Conservation (phyloP, 2,113 vertebrate genomes). For the Varanus salvator region DNA sequence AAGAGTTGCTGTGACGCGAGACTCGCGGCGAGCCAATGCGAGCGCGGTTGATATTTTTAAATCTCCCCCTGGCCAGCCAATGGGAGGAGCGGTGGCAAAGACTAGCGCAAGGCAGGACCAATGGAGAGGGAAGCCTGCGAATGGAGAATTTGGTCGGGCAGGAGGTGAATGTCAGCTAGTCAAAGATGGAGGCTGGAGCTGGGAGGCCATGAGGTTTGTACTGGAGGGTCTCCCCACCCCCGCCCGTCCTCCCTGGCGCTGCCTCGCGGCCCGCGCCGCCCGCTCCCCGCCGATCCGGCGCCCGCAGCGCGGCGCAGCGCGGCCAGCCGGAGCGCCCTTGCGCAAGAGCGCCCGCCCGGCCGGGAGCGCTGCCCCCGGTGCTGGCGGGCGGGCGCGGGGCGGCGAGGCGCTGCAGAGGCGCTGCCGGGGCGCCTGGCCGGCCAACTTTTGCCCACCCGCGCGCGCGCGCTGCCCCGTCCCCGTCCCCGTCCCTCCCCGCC, state of each 20-base stretch:
- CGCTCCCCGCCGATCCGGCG: neutral
- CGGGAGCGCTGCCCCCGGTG: too few species aligned
- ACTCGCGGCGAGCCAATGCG: slow-evolving; percentile 75
- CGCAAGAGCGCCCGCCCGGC: too few species aligned
- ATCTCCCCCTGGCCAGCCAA: slow-evolving; percentile 81
- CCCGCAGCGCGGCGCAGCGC: slow-evolving; percentile 41
- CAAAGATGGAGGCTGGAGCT: slow-evolving; percentile 94
- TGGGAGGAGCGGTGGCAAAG: slow-evolving; percentile 72
- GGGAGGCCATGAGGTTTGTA: slow-evolving; percentile 86
- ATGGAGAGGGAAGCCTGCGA: slow-evolving; percentile 83
- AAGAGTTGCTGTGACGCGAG: slow-evolving; percentile 81
- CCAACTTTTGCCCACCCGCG: slow-evolving; percentile 46
- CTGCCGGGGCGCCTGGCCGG: too few species aligned
- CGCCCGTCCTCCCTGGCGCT: too few species aligned
- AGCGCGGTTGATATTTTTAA: slow-evolving; percentile 77
- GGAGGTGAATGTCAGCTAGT: slow-evolving; percentile 96
- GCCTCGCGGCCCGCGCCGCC: too few species aligned
- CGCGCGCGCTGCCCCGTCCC: too few species aligned
- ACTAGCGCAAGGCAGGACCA: slow-evolving; percentile 83
- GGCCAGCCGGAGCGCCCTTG: neutral
- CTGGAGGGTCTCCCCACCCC: slow-evolving; percentile 66
- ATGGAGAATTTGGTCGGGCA: slow-evolving; percentile 87
- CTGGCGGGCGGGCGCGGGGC: neutral
- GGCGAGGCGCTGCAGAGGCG: too few species aligned
- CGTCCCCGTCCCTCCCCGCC: too few species aligned